phyloP scores from a whole-genome alignment of 53 echinoderm and acorn worm species.

The Luidia sarsii region DNA sequence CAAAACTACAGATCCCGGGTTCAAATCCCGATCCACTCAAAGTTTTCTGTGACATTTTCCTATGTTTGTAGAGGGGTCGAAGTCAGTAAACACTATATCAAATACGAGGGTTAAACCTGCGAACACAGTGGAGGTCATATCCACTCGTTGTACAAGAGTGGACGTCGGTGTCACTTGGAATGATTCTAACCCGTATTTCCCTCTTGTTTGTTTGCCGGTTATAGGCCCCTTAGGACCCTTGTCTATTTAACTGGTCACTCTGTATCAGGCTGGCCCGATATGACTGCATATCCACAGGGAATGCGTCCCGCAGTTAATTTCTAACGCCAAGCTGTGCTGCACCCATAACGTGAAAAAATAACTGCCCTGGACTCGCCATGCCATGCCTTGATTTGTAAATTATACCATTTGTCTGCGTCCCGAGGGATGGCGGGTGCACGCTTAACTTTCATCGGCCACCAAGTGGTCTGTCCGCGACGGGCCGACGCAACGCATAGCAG shows the following conservation, averaged over 20 bases:
- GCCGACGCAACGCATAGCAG: not conserved
- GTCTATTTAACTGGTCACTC: conserved; percentile 19
- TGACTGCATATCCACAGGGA: conserved; percentile 1
- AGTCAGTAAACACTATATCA: too few relatives aligned
- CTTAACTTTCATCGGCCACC: conserved; percentile 38
- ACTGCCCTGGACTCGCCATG: not conserved
- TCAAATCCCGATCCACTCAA: too few relatives aligned
- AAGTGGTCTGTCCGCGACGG: conserved; percentile 22
- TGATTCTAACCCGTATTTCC: not conserved
- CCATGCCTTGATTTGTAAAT: conserved; percentile 16
- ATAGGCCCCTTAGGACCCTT: not conserved
- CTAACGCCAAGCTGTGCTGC: not conserved
- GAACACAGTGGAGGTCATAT: too few relatives aligned
- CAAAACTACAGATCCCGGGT: too few relatives aligned
- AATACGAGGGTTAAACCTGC: too few relatives aligned
- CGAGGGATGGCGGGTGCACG: conserved; percentile 10
- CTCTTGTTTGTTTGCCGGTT: conserved; percentile 34
- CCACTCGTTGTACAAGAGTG: not conserved
- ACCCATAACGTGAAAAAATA: not conserved
- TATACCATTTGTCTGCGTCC: conserved; percentile 15
- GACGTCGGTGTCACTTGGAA: not conserved
- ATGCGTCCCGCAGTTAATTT: not conserved
- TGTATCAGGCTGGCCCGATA: not conserved
- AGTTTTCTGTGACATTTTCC: too few relatives aligned
- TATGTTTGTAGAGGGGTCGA: too few relatives aligned